Percentiles rank a stretch among this genome's conserved stretches.
These are phyloP conservation scores for Taeniopygia guttata DNA, from an alignment of 2,797 vertebrate species.

Conservation along the genomic window DNA sequence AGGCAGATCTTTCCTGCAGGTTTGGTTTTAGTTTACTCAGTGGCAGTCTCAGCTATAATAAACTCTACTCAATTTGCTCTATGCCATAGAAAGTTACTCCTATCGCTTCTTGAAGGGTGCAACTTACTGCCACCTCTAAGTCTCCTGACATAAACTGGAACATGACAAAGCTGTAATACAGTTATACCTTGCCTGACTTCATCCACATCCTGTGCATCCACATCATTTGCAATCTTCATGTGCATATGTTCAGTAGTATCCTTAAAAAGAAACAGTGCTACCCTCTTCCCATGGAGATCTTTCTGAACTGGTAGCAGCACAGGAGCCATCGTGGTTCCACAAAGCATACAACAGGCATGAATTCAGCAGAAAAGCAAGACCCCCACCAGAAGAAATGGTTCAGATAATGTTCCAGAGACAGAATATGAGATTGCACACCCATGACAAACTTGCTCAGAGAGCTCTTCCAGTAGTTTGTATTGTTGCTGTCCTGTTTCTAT, in stretches of 20 bases:
- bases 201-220: not conserved
- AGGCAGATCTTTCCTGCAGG: not conserved
- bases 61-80: not conserved
- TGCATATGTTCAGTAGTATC: not conserved
- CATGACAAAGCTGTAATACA: not conserved
- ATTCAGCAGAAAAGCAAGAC: not conserved
- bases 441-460: not conserved
- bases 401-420: not conserved
- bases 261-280: not conserved
- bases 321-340: not conserved
- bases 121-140: not conserved
- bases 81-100: not conserved
- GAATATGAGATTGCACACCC: not conserved
- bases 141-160: not conserved
- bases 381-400: not conserved
- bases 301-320: not conserved
- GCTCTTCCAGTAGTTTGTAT: not conserved
- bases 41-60: not conserved
- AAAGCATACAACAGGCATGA: not conserved
- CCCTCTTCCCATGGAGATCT: not conserved
- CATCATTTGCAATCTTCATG: not conserved
- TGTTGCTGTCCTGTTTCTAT: not conserved
- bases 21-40: not conserved
- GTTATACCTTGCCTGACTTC: not conserved
- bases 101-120: not conserved